Evolutionary conservation across 2,113 vertebrate genomes (phyloP).

Genomic region (Otolemur garnettii): DNA sequence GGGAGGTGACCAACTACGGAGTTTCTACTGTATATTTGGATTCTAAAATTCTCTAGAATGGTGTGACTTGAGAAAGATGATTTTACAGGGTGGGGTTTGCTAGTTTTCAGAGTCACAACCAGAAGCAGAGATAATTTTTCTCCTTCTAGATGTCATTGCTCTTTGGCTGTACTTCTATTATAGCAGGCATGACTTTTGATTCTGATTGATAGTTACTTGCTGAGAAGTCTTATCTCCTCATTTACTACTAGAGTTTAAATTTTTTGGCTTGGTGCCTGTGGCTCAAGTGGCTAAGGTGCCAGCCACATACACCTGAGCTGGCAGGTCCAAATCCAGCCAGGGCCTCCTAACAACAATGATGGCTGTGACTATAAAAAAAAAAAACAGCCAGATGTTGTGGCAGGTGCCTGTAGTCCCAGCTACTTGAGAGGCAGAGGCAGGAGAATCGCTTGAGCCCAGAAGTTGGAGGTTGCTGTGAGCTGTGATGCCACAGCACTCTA

Average conservation of each 20-base stretch:
- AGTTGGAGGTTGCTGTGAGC: too few relatives aligned
- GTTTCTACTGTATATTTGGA: not conserved
- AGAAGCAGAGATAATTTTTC: not conserved
- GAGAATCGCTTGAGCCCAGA: too few relatives aligned
- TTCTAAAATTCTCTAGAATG: conserved; percentile 26
- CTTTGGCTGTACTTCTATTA: not conserved
- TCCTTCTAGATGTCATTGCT: not conserved
- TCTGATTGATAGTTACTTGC: not conserved
- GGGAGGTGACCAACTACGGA: too few relatives aligned
- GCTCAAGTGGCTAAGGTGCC: too few relatives aligned
- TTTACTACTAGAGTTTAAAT: conserved; percentile 32
- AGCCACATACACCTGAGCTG: too few relatives aligned
- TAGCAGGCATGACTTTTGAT: not conserved
- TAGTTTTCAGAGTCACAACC: not conserved
- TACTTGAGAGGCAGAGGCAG: too few relatives aligned
- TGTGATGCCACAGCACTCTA: too few relatives aligned
- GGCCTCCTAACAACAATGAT: too few relatives aligned
- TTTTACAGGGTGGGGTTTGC: conserved; percentile 6
- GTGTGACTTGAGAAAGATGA: not conserved
- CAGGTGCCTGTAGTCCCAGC: too few relatives aligned
- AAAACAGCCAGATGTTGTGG: too few relatives aligned
- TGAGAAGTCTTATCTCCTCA: not conserved
- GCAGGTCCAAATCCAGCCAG: too few relatives aligned
- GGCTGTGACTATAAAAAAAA: too few relatives aligned
- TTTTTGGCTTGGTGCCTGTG: not conserved